Evolutionary conservation across 2,797 vertebrate species (phyloP).

Genomic region (Neosalanx taihuensis): DNA sequence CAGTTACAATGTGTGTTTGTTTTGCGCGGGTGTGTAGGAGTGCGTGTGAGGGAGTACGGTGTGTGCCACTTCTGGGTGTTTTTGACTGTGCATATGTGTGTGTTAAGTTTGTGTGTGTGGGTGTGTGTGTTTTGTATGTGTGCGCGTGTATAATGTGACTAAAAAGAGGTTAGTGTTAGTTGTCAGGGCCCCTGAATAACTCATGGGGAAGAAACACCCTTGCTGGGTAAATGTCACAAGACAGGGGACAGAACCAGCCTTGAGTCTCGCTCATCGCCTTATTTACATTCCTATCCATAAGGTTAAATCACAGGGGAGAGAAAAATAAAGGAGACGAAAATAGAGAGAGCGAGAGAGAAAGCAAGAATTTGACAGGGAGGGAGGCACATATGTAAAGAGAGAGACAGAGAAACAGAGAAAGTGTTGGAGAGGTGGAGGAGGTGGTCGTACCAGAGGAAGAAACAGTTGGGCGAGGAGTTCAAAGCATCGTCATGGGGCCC

Average conservation of each 20-base stretch:
- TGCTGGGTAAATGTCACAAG: slow-evolving; percentile 66
- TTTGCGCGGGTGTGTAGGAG: no score
- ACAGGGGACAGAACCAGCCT: slow-evolving; percentile 56
- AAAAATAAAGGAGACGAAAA: background rate
- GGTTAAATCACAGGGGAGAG: slow-evolving; percentile 27
- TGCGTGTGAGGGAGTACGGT: no score
- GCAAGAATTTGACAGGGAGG: background rate
- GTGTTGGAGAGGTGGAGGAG: background rate
- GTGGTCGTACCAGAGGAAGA: background rate
- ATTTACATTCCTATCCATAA: slow-evolving; percentile 68
- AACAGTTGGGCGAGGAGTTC: slow-evolving; percentile 10
- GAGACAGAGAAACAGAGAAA: slow-evolving; percentile 1
- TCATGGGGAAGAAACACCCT: slow-evolving; percentile 38
- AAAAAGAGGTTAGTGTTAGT: background rate
- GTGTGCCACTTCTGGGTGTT: no score
- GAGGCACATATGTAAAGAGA: slow-evolving; percentile 4
- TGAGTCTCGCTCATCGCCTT: slow-evolving; percentile 52
- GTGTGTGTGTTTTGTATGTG: slow-evolving; percentile 9
- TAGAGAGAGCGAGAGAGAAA: background rate
- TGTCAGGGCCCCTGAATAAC: slow-evolving; percentile 9
- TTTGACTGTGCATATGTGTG: background rate
- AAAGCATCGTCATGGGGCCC: slow-evolving; percentile 11
- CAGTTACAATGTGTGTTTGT: no score
- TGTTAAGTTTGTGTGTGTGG: background rate
- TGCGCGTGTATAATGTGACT: background rate